These are phyloP conservation scores for Chamaetylas fuelleborni DNA, from an alignment of 2,113 vertebrate genomes.

Conservation along the genomic window DNA sequence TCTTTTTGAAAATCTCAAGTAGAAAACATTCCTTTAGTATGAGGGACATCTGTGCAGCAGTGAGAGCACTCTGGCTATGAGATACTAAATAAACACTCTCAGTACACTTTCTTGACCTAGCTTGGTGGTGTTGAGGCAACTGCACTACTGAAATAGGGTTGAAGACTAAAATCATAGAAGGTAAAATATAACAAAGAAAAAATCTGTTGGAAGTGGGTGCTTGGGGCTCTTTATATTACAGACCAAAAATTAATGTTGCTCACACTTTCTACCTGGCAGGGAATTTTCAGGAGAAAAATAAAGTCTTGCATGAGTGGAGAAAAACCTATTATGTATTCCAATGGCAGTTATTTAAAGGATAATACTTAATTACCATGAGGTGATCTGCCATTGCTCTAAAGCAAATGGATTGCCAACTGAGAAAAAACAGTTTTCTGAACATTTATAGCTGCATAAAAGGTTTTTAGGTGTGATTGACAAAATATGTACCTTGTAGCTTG, in stretches of 20 bases:
- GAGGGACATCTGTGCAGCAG: neutral
- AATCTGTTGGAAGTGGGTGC: neutral
- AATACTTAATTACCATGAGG: neutral
- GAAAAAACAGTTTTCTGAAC: neutral
- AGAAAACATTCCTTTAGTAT: neutral
- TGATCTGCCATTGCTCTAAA: neutral
- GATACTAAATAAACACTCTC: neutral
- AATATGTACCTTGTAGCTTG: neutral
- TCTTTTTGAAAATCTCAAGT: neutral
- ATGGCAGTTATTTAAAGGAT: neutral
- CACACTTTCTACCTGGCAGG: neutral
- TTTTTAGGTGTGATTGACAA: neutral
- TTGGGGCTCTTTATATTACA: neutral
- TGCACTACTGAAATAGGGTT: neutral
- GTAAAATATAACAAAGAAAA: neutral
- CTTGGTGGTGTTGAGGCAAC: neutral
- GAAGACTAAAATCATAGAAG: neutral
- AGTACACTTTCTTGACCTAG: neutral
- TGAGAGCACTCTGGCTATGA: neutral
- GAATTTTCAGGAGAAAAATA: neutral
- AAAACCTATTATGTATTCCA: neutral
- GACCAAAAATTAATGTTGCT: neutral
- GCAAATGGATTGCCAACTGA: neutral
- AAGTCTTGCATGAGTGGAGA: neutral
- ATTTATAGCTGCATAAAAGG: neutral